Evolutionary conservation across 2,113 vertebrate species (phyloP).

Genomic region (Paedocypris sp.): DNA sequence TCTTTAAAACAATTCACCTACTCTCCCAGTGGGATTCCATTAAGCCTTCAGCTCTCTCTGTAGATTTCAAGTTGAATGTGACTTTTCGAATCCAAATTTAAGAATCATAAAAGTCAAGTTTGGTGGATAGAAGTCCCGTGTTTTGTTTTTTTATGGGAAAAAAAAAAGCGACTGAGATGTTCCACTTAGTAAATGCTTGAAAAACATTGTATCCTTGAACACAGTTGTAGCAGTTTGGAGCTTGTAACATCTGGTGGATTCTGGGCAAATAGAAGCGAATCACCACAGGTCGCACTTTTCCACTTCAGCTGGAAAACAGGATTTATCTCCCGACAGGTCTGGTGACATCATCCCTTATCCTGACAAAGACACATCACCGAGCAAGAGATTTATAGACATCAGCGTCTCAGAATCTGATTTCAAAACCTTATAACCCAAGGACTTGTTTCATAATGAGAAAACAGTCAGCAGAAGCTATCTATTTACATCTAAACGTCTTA

Average conservation of each 20-base stretch:
- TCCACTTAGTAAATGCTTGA: too few species aligned
- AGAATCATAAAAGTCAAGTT: too few species aligned
- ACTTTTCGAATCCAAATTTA: too few species aligned
- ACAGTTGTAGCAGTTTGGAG: too few species aligned
- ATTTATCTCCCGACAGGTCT: constrained; percentile 10
- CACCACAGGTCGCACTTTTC: constrained; percentile 10
- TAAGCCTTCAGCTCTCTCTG: too few species aligned
- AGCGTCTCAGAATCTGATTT: neutral
- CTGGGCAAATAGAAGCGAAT: neutral
- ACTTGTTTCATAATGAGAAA: neutral
- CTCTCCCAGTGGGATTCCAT: neutral
- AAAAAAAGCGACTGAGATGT: too few species aligned
- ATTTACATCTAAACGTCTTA: neutral
- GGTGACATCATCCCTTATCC: constrained; percentile 7
- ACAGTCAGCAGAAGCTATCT: neutral
- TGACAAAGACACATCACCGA: neutral
- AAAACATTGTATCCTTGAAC: too few species aligned
- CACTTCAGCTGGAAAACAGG: neutral
- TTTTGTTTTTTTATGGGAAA: too few species aligned
- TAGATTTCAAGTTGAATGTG: too few species aligned
- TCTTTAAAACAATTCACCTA: neutral
- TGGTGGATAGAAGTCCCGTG: too few species aligned
- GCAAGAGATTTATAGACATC: neutral
- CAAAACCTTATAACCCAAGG: neutral
- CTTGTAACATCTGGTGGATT: neutral